phyloP scores from a whole-genome alignment of 2,888 invertebrate species.

The Heliconius sara region DNA sequence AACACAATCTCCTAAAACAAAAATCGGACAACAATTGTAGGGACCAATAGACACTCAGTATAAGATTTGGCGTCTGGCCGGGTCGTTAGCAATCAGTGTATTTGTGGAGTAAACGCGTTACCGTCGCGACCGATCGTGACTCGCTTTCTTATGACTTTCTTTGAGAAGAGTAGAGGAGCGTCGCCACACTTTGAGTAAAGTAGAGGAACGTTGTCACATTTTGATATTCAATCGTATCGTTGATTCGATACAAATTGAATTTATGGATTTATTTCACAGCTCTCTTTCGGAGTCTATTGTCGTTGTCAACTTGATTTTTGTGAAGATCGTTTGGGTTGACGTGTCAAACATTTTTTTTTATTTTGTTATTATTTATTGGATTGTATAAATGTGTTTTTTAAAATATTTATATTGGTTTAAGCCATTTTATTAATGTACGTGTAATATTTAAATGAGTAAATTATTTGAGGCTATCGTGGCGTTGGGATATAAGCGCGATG shows the following conservation, averaged over 20 bases:
- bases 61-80: constrained; percentile 60
- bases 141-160: constrained; percentile 61
- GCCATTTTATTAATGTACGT: no score
- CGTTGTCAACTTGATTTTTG: constrained; percentile 24
- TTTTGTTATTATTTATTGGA: no score
- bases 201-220: constrained; percentile 24
- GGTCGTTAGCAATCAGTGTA: constrained; percentile 70
- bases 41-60: constrained; percentile 53
- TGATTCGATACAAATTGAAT: constrained; percentile 48
- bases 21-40: constrained; percentile 24
- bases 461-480: no score
- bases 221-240: constrained; percentile 52
- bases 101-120: constrained; percentile 70
- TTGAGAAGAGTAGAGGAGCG: constrained; percentile 19
- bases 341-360: not conserved
- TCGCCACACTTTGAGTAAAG: constrained; percentile 38
- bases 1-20: not conserved
- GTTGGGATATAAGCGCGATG: no score
- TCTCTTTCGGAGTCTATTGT: constrained; percentile 16
- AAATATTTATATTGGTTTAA: no score
- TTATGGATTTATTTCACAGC: constrained; percentile 39
- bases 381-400: no score
- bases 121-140: constrained; percentile 64
- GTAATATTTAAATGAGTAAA: no score
- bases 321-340: constrained; percentile 1